Percentiles rank a stretch among this genome's conserved stretches.
Evolutionary conservation across 2,797 vertebrate genomes (phyloP).

Genomic region (Lagocephalus sceleratus): DNA sequence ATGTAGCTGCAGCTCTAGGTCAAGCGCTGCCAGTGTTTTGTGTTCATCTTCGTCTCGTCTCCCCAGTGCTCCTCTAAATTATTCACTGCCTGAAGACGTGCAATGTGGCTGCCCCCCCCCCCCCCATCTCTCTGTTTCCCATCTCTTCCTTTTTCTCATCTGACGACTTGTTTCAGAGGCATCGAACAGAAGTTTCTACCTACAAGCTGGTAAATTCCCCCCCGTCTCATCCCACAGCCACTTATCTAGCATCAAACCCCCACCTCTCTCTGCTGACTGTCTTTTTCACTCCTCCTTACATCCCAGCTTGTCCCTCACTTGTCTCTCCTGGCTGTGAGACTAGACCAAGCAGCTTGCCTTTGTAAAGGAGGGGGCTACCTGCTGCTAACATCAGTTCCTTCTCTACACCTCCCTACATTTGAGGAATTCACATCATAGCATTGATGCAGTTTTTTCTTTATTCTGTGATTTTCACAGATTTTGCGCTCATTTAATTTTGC

Average conservation of each 20-base stretch:
- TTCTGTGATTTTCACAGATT: slow-evolving; percentile 48
- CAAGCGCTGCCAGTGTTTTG: slow-evolving; percentile 79
- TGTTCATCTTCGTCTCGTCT: slow-evolving; percentile 78
- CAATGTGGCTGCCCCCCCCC: slow-evolving; percentile 58
- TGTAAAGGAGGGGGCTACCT: slow-evolving; percentile 41
- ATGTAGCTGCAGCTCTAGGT: slow-evolving; percentile 75
- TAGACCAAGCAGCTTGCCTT: slow-evolving; percentile 33
- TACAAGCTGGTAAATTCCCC: slow-evolving; percentile 41
- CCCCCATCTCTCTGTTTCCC: slow-evolving; percentile 38
- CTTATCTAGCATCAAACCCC: slow-evolving; percentile 55
- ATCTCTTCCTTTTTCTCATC: slow-evolving; percentile 43
- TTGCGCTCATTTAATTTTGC: slow-evolving; percentile 43
- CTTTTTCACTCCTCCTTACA: slow-evolving; percentile 53
- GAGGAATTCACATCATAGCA: slow-evolving; percentile 1
- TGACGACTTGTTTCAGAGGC: slow-evolving; percentile 63
- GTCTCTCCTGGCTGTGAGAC: slow-evolving; percentile 48
- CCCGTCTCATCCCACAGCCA: slow-evolving; percentile 48
- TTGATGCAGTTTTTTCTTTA: not conserved
- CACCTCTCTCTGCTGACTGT: slow-evolving; percentile 60
- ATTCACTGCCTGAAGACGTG: slow-evolving; percentile 76
- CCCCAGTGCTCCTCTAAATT: slow-evolving; percentile 77
- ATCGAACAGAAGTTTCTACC: slow-evolving; percentile 50
- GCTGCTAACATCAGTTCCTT: slow-evolving; percentile 50
- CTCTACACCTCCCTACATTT: slow-evolving; percentile 23
- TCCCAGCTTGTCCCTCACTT: slow-evolving; percentile 43